These are phyloP conservation scores for Catharus ustulatus DNA, from an alignment of 2,797 vertebrate genomes.

Conservation along the genomic window DNA sequence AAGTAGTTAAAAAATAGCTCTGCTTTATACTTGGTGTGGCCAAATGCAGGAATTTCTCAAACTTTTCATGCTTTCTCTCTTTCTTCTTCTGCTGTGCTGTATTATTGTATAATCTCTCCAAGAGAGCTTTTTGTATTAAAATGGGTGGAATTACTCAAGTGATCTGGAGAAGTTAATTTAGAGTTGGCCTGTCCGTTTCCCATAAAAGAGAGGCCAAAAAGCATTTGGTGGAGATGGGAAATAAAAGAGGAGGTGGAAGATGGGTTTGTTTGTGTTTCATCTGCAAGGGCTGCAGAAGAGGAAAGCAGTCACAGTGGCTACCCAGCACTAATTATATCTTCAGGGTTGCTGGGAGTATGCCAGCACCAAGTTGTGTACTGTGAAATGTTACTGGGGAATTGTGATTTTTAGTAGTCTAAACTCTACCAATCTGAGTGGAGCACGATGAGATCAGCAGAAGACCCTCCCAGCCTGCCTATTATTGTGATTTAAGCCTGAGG, in stretches of 20 bases:
- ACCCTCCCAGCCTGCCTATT: background rate
- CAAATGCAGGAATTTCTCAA: background rate
- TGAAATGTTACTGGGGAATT: slow-evolving; percentile 39
- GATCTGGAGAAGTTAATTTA: background rate
- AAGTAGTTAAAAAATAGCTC: background rate
- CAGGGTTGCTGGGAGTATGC: slow-evolving; percentile 36
- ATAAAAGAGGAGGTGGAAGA: background rate
- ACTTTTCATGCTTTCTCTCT: background rate
- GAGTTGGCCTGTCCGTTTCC: background rate
- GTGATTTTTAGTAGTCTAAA: slow-evolving; percentile 25
- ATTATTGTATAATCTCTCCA: background rate
- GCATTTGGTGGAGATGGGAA: background rate
- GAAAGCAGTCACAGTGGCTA: slow-evolving; percentile 52
- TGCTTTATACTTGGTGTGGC: background rate
- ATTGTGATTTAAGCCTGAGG: background rate
- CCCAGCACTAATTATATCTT: slow-evolving; percentile 65
- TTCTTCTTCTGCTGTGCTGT: background rate
- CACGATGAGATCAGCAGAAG: background rate
- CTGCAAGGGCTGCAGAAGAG: slow-evolving; percentile 27
- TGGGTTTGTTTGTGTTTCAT: slow-evolving; percentile 52
- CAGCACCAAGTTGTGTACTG: slow-evolving; percentile 26
- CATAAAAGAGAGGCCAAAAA: background rate
- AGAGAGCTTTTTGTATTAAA: background rate
- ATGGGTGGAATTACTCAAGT: background rate
- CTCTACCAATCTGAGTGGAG: slow-evolving; percentile 1